Base-by-base conservation (phyloP, 2,797 vertebrate species). In the Platalea minor region DNA sequence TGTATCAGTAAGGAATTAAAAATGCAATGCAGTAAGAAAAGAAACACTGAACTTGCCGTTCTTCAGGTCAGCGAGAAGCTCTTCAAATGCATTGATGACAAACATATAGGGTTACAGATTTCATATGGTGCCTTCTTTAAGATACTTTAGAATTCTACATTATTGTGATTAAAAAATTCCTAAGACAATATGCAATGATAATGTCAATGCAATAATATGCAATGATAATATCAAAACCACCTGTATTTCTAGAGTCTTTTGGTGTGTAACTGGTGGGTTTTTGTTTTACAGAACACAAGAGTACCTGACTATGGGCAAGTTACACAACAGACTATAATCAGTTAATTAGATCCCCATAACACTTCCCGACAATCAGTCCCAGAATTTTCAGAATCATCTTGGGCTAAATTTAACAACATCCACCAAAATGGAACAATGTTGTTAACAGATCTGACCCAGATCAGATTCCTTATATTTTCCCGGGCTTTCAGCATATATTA, bases 261-360 rank as follows among this genome's bases (percentile, higher is more conserved):
- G 9, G 5, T 33, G 29, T 46, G 5, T 35, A 65, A n/a, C 24
- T 20, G 8, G 14, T 60, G 15, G 0, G 0, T 3, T 20, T n/a
- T 41, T 75, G 12, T 61, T 91, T 86, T 39, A 26, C 19, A 75
- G 21, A 73, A 56, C 24, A 63, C 8, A 41, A 17, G 8, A 54
- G 6, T 29, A 50, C 29, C 37, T 85, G 39, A 43, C 29, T 59
- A 29, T 17, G 15, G 48, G 17, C 14, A 79, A 77, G 23, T 72
- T 56, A 64, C 13, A 60, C 15, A 75, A n/a, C 33, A 82, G 17
- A 72, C 11, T 41, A 23, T 9, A 37, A 54, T n/a, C 28, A 63
- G 35, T 39, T 74, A 54, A 46, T 64, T 83, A 53, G n/a, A 79
- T 59, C 26, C 12, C 43, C 4, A 5, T 46, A 51, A 80, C 10